Evolutionary conservation across 2,888 invertebrate species (phyloP), one percentile per base, ranked within the genome.

Genomic region (Xylota segnis): DNA sequence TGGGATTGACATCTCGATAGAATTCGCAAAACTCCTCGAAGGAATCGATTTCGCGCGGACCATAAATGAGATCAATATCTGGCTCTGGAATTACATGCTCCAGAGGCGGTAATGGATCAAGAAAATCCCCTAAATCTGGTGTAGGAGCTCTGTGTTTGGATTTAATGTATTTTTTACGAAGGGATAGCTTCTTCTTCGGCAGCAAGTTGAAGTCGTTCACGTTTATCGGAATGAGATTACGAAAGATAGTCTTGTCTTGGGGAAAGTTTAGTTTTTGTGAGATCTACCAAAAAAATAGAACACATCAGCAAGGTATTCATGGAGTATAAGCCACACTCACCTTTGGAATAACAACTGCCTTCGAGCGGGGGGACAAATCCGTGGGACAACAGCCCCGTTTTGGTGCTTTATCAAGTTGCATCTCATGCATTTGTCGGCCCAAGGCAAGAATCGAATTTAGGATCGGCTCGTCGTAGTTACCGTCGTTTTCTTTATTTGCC

Each of bases 231-330:
- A 90, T 87, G 27, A 92, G 88, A 83, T 91, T 88, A 23, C 88
- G 90, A 71, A 89, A 91, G 2, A 91, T 84, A 4, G 79, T 37
- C 14, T 83, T 75, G 63, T 87, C 83, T 12, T 88, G 88, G 2
- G 88, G 83, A 72, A 91, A 90, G 81, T 91, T 91, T 32, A 91
- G 87, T 79, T 89, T 90, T 34, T 90, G 89, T n/a, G 89, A 89
- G 59, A 90, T 70, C 91, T 91, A 74, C 5, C 50, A 56, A n/a
- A 12, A 10, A 45, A 47, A 4, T 0, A 5, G 0, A 59, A n/a
- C 10, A 32, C 32, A 32, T 12, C 9, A 7, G 4, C 0, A 50
- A 12, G 10, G 7, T 2, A 23, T 45, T 12, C n/a, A 7, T 14
- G 10, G 7, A 12, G 9, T 16, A 10, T 18, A 9, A 23, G 4